These are phyloP conservation scores for Mycteria americana DNA, from an alignment of 2,797 vertebrate species.

Conservation along the genomic window DNA sequence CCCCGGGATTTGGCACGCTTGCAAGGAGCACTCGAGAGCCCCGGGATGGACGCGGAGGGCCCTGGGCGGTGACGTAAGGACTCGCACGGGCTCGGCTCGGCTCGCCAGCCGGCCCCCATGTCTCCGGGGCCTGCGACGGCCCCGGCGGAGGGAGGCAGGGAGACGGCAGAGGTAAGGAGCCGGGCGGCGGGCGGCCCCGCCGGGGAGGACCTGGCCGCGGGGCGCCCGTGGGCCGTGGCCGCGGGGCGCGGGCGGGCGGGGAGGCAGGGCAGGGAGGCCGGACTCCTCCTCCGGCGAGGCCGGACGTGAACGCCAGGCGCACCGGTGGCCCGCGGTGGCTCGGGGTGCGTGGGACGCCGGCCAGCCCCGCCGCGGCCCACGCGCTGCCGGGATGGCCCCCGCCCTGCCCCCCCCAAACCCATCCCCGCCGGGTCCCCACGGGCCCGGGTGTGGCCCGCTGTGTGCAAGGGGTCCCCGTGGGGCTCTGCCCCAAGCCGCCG, in stretches of 20 bases:
- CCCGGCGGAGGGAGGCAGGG: slow-evolving; percentile 50
- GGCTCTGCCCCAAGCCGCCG: background rate
- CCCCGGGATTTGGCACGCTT: slow-evolving; percentile 50
- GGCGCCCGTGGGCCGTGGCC: background rate
- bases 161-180: slow-evolving; percentile 33
- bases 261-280: background rate
- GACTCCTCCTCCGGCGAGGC: slow-evolving; percentile 26
- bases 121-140: slow-evolving; percentile 51
- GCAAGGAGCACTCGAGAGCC: slow-evolving; percentile 57
- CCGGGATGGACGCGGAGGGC: slow-evolving; percentile 44
- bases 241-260: background rate
- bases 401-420: background rate
- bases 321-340: background rate
- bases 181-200: background rate
- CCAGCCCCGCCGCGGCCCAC: background rate
- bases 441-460: background rate
- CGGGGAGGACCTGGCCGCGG: background rate
- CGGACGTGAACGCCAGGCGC: background rate
- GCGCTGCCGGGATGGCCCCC: background rate
- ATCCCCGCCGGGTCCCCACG: background rate
- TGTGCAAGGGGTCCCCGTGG: background rate
- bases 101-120: slow-evolving; percentile 44
- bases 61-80: slow-evolving; percentile 45
- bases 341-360: background rate
- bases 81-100: slow-evolving; percentile 20